Base-by-base conservation (phyloP, 2,888 invertebrate genomes). In the Diarsia brunnea region DNA sequence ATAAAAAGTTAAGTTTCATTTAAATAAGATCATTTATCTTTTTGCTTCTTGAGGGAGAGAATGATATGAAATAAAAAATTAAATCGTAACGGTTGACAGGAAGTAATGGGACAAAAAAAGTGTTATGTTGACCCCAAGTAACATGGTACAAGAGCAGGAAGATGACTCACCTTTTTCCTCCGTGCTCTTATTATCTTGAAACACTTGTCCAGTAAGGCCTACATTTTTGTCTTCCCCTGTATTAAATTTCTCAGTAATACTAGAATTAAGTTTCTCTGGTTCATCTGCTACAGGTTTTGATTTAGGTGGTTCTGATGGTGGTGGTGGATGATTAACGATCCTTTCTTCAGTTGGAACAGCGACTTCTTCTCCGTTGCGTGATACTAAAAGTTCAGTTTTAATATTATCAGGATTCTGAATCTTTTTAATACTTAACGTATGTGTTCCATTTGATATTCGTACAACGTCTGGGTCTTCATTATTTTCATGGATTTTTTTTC, bases 371-470 rank as follows among this genome's bases (percentile, higher is more conserved):
- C 43, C 47, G 5, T 49, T 60, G 11, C 51, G 63, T 12, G 47
- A 47, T 16, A 27, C 10, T 21, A 70, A 16, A 16, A 14, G 14
- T 45, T 78, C 65, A 16, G 4, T 55, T 49, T 38, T 76, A 55
- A 38, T 11, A 2, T 1, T 65, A 2, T 81, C 78, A 5, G 55
- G 8, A 12, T 78, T 27, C 21, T 0, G 27, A 16, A 78, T 55
- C 65, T 82, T 87, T 31, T 75, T 73, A 12, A 87, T 80, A 21
- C 27, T 73, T 31, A 82, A 74, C 1, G 74, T 4, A 24, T 87
- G 87, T 24, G 85, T 86, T 16, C 75, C 82, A 53, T 86, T 87
- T 47, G 70, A 64, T 27, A 75, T 76, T 8, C 16, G 61, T 24
- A 70, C 63, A 63, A 63, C 8, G 2, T 74, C 71, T 11, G 61